Percentiles rank a stretch among this genome's conserved stretches.
Evolutionary conservation across 2,888 invertebrate species (phyloP).

Genomic region (Aleiodes leptofemur): DNA sequence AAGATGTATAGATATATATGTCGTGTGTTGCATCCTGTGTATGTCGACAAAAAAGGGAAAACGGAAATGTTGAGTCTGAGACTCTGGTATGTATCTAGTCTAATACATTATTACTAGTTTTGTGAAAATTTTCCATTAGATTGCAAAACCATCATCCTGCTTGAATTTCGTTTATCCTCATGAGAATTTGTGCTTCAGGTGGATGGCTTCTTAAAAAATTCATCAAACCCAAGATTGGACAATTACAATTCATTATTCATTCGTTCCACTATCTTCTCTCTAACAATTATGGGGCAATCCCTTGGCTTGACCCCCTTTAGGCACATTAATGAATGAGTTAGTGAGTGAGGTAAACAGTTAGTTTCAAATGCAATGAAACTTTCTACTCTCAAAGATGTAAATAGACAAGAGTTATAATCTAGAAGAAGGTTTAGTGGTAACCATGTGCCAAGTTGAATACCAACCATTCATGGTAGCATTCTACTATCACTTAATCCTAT

Average conservation of each 20-base stretch:
- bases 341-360: no score
- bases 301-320: background rate
- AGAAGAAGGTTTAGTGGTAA: slow-evolving; percentile 24
- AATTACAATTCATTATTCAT: slow-evolving; percentile 11
- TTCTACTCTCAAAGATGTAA: background rate
- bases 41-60: background rate
- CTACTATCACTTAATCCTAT: slow-evolving; percentile 47
- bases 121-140: background rate
- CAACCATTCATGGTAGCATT: slow-evolving; percentile 2
- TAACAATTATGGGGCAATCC: background rate
- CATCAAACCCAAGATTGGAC: background rate
- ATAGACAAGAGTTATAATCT: background rate
- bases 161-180: background rate
- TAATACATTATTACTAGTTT: slow-evolving; percentile 5
- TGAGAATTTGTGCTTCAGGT: background rate
- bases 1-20: background rate
- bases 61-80: slow-evolving; percentile 20
- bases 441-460: slow-evolving; percentile 21
- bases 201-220: background rate
- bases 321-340: background rate
- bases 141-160: slow-evolving; percentile 1
- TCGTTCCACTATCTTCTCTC: background rate
- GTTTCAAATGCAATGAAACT: no score
- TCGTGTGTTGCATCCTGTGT: slow-evolving; percentile 1
- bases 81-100: slow-evolving; percentile 19